Evolutionary conservation across 2,888 invertebrate species (phyloP).

Genomic region (Onchidella celtica): DNA sequence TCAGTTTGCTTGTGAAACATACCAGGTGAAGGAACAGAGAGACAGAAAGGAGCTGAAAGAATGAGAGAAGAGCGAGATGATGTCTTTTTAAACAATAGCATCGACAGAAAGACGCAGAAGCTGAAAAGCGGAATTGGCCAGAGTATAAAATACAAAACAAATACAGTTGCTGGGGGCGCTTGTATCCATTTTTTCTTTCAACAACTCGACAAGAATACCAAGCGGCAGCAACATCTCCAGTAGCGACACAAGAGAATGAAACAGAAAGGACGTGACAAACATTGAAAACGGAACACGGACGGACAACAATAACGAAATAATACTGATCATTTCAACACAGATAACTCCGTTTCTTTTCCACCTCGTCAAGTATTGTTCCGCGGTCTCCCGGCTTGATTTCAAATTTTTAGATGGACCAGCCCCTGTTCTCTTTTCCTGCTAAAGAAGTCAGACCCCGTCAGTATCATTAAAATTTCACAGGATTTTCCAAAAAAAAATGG

Average conservation of each 20-base stretch:
- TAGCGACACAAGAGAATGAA: background rate
- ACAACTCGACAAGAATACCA: too few relatives aligned
- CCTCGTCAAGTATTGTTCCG: background rate
- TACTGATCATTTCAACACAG: background rate
- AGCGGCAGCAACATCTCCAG: background rate
- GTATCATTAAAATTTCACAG: background rate
- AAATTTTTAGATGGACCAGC: background rate
- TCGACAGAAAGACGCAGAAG: background rate
- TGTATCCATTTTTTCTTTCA: conserved; percentile 15
- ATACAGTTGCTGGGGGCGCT: conserved; percentile 7
- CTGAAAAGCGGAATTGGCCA: background rate
- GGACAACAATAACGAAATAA: conserved; percentile 1
- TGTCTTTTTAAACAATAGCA: background rate
- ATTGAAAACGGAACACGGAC: background rate
- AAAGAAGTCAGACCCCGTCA: background rate
- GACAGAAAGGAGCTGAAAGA: background rate
- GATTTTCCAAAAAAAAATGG: background rate
- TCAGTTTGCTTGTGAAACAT: background rate
- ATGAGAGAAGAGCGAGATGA: conserved; percentile 8
- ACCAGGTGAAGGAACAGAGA: background rate
- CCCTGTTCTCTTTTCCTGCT: background rate
- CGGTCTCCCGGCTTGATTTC: background rate
- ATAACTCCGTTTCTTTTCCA: background rate
- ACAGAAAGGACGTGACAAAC: conserved; percentile 18
- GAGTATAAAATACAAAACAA: background rate